Evolutionary conservation across 35 echinoderm and acorn worm genomes (phyloP), one percentile per base, ranked within the genome.

Genomic region (Apostichopus japonicus): DNA sequence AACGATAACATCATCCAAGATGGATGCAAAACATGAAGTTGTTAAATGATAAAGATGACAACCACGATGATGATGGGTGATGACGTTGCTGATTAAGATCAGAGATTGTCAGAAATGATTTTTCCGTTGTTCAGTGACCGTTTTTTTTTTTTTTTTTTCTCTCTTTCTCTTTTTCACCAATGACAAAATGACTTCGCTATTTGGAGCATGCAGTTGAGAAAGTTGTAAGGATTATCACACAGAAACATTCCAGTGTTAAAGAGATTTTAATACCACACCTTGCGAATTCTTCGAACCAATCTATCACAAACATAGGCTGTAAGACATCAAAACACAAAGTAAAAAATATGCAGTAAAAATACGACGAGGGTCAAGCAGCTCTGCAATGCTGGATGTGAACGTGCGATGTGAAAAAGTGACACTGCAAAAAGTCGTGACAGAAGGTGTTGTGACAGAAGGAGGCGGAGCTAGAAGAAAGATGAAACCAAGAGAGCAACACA

Each of bases 281-380:
- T 55, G 81, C 9, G 24, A 84, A 57, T 84, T 54, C 53, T 7
- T 84, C 56, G 15, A 84, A 24, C 54, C 81, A 84, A 57, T 84
- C 81, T 84, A 56, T 84, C 81, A 57, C 54, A 54, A 84, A 5
- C 11, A 84, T 9, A 54, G 10, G 53, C 81, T 84, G 81, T 57
- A 58, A 84, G 6, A 67, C 63, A 67, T 67, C 63, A 84, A 84
- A 24, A 56, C 54, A 84, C 54, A 56, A 59, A 84, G 56, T 6
- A 24, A 56, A 59, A 84, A 84, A 24, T 59, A 57, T 80, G 78
- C 53, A 84, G n/a, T 53, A 84, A 56, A 82, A 58, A 14, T 14
- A 83, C 0, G 14, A 83, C 16, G 2, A 75, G 21, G 71, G 71
- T 15, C 15, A 21, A 75, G 21, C 22, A 75, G 16, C 71, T 75